Base-by-base conservation (phyloP, 1,140 invertebrate species). In the Nasonia vitripennis region DNA sequence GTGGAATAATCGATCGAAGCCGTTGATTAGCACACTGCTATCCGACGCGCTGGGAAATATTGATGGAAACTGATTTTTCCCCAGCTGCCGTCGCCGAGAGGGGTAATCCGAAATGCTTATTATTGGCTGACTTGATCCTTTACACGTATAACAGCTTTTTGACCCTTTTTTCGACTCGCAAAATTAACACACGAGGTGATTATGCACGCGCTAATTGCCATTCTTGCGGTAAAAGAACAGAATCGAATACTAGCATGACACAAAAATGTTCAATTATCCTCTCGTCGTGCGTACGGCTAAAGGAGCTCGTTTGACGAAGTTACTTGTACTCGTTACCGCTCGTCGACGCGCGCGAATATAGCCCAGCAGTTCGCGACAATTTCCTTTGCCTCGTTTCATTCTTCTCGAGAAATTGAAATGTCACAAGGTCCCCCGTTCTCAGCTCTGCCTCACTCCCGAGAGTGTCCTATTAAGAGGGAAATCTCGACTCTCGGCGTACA, bases 361-460 rank as follows among this genome's bases (percentile, higher is more conserved):
- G 23, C 62, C 9, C 75, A 11, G 62, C 14, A 62, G 27, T 27
- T 27, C 45, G 10, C 5, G 45, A 73, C 62, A 84, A 73, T 78
- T 84, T 73, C 75, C 75, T 71, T 51, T 23, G 31, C 75, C 2
- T n/a, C 77, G 55, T 79, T 84, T 81, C 78, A 85, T 80, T 80
- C 84, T 81, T 81, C 70, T 68, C 23, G 37, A 81, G 37, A 85
- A 85, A 85, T 85, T 85, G 71, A 81, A 85, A 85, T 85, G 77
- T 85, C 78, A 70, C 78, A 51, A 81, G 79, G 27, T 27, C 78
- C 17, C 51, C 2, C 51, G 4, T 51, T 78, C 48, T 51, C 73
- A 4, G 5, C 5, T 51, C 73, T 37, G 5, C 5, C 7, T 14
- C 34, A 37, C 3, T 37, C 3, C 34, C 5, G 34, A 37, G 14